Evolutionary conservation across 2,797 vertebrate species (phyloP).

Genomic region (Acanthis flammea): DNA sequence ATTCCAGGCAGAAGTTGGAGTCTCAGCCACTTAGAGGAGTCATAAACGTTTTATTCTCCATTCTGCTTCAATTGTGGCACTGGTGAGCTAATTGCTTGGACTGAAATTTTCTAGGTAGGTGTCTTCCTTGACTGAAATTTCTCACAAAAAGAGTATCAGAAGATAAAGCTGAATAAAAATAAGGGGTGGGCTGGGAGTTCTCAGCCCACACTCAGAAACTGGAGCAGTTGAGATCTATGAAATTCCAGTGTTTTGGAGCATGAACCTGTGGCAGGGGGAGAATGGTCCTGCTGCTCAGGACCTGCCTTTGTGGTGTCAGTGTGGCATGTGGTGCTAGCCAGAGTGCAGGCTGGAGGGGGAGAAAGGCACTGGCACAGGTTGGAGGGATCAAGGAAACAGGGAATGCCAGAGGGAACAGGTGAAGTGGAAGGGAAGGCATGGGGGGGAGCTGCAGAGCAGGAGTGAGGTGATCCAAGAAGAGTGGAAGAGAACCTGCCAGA

Average conservation of each 20-base stretch:
- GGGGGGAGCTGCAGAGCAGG: no score
- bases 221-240: background rate
- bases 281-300: fast-evolving
- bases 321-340: fast-evolving
- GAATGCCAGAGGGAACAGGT: background rate
- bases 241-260: background rate
- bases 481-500: background rate
- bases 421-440: background rate
- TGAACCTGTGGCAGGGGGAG: background rate
- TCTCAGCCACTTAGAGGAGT: background rate
- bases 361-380: background rate
- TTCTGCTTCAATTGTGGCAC: background rate
- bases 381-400: background rate
- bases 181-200: background rate
- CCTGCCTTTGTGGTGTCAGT: background rate
- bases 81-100: background rate
- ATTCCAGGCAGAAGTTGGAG: background rate
- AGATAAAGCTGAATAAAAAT: background rate
- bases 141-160: background rate
- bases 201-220: background rate
- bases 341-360: background rate
- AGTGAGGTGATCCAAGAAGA: background rate
- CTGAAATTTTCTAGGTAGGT: background rate
- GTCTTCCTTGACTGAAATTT: background rate
- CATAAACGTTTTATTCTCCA: background rate